phyloP scores from a whole-genome alignment of 2,888 invertebrate species.

The Protula sp. region DNA sequence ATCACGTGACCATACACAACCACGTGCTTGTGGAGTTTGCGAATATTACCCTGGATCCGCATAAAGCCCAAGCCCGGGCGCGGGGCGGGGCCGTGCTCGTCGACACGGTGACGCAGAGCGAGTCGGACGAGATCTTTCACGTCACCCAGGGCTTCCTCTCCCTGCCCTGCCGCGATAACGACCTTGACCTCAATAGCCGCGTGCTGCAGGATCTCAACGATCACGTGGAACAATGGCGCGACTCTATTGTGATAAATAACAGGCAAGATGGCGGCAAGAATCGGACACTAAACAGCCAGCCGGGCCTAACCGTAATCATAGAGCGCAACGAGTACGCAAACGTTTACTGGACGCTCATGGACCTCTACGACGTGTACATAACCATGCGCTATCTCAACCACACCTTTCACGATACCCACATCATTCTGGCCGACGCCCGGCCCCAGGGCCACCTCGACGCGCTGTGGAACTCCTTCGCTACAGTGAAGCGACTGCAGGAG shows the following conservation, averaged over 20 bases:
- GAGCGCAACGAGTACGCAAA: constrained; percentile 45
- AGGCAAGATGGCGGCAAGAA: too few species aligned
- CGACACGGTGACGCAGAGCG: not conserved
- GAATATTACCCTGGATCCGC: not conserved
- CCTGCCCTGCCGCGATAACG: not conserved
- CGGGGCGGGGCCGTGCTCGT: not conserved
- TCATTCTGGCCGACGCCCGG: constrained; percentile 41
- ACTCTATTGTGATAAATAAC: too few species aligned
- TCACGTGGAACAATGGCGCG: too few species aligned
- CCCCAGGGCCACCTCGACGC: constrained; percentile 34
- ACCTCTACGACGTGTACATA: constrained; percentile 41
- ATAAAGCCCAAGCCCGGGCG: not conserved
- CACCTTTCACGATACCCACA: constrained; percentile 25
- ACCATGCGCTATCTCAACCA: constrained; percentile 29
- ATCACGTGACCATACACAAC: not conserved
- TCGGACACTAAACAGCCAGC: not conserved
- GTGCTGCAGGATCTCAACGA: too few species aligned
- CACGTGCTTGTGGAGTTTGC: not conserved
- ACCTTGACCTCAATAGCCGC: not conserved
- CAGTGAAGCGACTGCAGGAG: not conserved
- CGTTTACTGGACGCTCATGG: constrained; percentile 44
- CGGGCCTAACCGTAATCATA: constrained; percentile 8
- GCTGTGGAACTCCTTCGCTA: constrained; percentile 25
- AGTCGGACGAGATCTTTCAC: not conserved
- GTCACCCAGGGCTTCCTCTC: not conserved